Evolutionary conservation across 1,140 invertebrate genomes (phyloP).

Genomic region (Nebria ingens): DNA sequence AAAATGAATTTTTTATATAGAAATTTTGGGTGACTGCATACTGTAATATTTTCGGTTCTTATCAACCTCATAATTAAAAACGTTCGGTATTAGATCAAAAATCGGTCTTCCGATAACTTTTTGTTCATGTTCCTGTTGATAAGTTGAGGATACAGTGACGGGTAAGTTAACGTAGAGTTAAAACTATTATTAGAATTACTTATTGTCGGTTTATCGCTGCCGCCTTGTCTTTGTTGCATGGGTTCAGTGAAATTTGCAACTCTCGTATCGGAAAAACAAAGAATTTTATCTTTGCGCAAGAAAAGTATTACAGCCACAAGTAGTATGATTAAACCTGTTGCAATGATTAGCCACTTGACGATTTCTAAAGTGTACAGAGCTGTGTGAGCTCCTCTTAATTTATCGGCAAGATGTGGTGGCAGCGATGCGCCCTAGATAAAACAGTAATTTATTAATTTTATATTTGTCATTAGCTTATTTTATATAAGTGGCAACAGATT

Average conservation of each 20-base stretch:
- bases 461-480: no score
- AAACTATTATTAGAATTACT: slow-evolving; percentile 2
- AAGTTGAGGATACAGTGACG: slow-evolving; percentile 1
- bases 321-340: slow-evolving; percentile 22
- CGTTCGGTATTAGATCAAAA: background rate
- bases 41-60: no score
- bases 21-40: no score
- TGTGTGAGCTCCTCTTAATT: slow-evolving; percentile 28
- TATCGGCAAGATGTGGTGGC: slow-evolving; percentile 23
- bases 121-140: slow-evolving; percentile 5
- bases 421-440: slow-evolving; percentile 32
- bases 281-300: background rate
- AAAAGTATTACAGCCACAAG: slow-evolving; percentile 19
- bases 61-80: no score
- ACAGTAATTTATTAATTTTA: background rate
- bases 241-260: background rate
- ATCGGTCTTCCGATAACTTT: background rate
- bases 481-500: no score
- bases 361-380: slow-evolving; percentile 31
- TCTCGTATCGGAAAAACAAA: background rate
- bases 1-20: no score
- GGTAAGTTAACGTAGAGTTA: background rate
- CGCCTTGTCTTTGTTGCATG: background rate
- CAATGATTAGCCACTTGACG: slow-evolving; percentile 32
- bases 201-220: background rate